These are phyloP conservation scores for Malurus splendens DNA, from an alignment of 2,797 vertebrate species.

Conservation along the genomic window DNA sequence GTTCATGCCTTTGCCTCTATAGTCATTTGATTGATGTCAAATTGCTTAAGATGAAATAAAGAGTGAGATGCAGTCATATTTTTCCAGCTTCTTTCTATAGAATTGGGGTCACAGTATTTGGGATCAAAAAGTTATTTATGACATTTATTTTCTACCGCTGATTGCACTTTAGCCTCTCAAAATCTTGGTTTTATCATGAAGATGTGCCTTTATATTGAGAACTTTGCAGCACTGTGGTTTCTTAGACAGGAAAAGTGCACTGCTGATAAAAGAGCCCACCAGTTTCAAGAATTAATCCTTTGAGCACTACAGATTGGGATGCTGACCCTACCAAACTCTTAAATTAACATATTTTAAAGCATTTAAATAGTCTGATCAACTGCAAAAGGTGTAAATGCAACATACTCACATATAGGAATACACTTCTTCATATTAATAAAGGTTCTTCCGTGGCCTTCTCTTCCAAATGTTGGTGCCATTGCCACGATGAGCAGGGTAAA, in stretches of 20 bases:
- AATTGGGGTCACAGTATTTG: constrained; percentile 58
- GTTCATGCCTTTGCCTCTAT: constrained; percentile 50
- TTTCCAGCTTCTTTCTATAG: constrained; percentile 50
- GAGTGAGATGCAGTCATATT: constrained; percentile 54
- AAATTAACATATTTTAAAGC: not conserved
- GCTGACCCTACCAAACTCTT: not conserved
- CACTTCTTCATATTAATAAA: rapidly evolving
- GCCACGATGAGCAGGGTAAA: not conserved
- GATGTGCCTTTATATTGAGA: constrained; percentile 35
- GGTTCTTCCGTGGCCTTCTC: not conserved
- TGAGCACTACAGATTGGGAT: not conserved
- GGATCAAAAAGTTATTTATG: constrained; percentile 62
- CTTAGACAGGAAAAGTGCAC: not conserved
- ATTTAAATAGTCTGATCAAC: not conserved
- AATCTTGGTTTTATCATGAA: constrained; percentile 48
- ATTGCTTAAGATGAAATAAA: constrained; percentile 64
- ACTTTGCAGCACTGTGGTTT: not conserved
- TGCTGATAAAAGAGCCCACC: not conserved
- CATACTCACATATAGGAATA: not conserved
- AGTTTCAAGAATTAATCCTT: not conserved
- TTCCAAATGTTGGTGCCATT: not conserved
- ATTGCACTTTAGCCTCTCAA: constrained; percentile 54
- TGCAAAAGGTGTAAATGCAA: not conserved
- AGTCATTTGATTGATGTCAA: constrained; percentile 58
- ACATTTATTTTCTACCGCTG: constrained; percentile 50